These are phyloP conservation scores for Alligator sinensis DNA, from an alignment of 2,113 vertebrate species.

Conservation along the genomic window DNA sequence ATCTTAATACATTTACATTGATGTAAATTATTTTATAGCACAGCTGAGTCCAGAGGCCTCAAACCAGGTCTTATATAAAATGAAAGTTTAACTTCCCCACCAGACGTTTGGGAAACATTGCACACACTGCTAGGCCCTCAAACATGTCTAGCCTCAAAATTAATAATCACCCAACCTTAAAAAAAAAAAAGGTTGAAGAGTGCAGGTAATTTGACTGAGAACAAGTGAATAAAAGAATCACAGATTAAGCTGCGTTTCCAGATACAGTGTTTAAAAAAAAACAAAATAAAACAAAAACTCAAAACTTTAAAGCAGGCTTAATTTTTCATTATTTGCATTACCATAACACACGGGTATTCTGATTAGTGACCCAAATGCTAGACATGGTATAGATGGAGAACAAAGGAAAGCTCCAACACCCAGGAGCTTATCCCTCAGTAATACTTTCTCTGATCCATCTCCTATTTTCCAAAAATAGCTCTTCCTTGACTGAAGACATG, in stretches of 20 bases:
- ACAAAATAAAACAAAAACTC: neutral
- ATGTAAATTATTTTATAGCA: neutral
- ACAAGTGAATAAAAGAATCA: neutral
- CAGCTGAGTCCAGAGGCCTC: neutral
- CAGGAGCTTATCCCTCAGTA: neutral
- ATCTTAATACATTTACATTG: rapidly evolving
- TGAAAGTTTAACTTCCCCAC: neutral
- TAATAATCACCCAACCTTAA: neutral
- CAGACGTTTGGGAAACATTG: neutral
- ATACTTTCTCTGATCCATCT: neutral
- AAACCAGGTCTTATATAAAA: neutral
- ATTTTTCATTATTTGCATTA: neutral
- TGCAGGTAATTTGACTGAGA: neutral
- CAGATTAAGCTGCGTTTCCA: neutral
- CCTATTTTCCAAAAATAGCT: neutral
- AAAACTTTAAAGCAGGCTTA: neutral
- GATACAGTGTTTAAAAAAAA: too few species aligned
- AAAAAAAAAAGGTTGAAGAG: neutral
- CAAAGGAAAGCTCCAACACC: too few species aligned
- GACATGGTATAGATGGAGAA: neutral
- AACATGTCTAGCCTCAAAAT: neutral
- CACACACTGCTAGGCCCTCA: neutral
- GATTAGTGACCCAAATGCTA: neutral
- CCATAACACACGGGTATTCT: neutral
- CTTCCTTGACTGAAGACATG: neutral